Evolutionary conservation across 2,113 vertebrate species (phyloP).

Genomic region (Catharus fuscescens): DNA sequence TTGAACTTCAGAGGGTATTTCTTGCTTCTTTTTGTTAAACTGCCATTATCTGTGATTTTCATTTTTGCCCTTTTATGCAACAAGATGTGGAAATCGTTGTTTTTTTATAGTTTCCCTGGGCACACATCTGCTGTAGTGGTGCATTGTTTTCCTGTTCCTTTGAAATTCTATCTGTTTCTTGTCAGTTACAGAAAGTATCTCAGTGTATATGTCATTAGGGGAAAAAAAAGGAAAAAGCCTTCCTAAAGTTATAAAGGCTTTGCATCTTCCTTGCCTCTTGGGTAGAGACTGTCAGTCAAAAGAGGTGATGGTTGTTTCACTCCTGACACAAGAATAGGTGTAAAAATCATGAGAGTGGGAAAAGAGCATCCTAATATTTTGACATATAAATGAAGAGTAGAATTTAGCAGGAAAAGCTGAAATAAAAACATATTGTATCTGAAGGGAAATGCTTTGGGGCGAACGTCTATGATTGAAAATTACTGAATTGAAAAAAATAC

Average conservation of each 20-base stretch:
- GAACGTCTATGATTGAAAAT: slow-evolving; percentile 43
- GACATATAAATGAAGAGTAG: slow-evolving; percentile 33
- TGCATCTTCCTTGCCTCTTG: neutral
- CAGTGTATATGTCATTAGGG: neutral
- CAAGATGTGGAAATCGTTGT: neutral
- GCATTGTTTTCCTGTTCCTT: neutral
- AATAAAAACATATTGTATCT: slow-evolving; percentile 41
- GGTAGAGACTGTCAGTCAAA: neutral
- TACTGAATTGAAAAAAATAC: neutral
- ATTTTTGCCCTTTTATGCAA: neutral
- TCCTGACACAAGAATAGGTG: neutral
- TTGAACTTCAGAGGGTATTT: neutral
- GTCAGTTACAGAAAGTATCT: neutral
- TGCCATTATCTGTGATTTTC: neutral
- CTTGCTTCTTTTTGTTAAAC: neutral
- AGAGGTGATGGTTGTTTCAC: neutral
- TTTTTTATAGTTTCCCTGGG: neutral
- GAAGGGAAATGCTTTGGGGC: neutral
- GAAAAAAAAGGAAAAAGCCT: neutral
- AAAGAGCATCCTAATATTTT: slow-evolving; percentile 24
- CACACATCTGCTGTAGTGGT: neutral
- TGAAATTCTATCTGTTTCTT: neutral
- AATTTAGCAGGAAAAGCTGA: slow-evolving; percentile 30
- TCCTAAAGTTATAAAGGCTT: neutral
- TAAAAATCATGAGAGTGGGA: neutral